Conservation (phyloP, 1,140 invertebrate species). For the Saccostrea echinata region DNA sequence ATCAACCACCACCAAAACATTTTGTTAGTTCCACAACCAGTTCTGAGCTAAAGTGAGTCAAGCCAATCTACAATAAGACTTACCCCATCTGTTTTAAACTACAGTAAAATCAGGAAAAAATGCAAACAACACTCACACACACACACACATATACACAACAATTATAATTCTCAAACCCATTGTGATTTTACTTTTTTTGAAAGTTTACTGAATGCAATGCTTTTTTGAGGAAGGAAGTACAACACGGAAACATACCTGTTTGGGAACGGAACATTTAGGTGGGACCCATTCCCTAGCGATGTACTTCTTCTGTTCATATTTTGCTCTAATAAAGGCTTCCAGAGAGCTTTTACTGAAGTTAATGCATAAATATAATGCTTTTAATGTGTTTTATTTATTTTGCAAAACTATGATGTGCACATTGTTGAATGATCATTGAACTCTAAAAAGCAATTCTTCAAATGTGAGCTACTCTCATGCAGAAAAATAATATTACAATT, state of each 20-base stretch:
- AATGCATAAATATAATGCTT: conserved; percentile 53
- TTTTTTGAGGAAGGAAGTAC: background rate
- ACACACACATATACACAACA: too few species aligned
- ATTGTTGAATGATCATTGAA: too few species aligned
- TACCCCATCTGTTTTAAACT: conserved; percentile 28
- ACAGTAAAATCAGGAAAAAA: conserved; percentile 11
- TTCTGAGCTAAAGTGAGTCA: background rate
- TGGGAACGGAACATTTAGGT: conserved; percentile 87
- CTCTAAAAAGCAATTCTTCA: too few species aligned
- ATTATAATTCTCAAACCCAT: background rate
- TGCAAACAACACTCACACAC: background rate
- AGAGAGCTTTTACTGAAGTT: conserved; percentile 82
- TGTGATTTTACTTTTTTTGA: too few species aligned
- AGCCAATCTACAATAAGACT: conserved; percentile 4
- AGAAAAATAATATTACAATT: too few species aligned
- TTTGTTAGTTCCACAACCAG: background rate
- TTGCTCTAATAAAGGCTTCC: conserved; percentile 96
- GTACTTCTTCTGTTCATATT: conserved; percentile 99
- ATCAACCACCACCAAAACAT: background rate
- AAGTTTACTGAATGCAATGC: too few species aligned
- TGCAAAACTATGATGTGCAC: too few species aligned
- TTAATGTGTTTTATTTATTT: too few species aligned
- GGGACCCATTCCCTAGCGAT: conserved; percentile 98
- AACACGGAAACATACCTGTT: conserved; percentile 67
- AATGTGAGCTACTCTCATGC: too few species aligned